Conservation (phyloP, 2,888 invertebrate species). For the Bedellia somnulentella region DNA sequence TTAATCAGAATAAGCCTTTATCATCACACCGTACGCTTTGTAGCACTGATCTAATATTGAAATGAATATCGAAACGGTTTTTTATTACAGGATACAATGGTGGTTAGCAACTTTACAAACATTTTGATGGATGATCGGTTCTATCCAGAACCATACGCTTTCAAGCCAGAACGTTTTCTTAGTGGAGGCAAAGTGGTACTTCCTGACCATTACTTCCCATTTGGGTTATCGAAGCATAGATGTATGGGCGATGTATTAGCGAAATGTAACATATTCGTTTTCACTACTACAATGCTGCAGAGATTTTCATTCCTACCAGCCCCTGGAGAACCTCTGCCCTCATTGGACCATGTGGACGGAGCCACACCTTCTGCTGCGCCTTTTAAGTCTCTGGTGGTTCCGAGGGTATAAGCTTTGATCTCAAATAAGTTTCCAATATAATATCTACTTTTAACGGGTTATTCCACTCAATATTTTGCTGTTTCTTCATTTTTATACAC, state of each 20-base stretch:
- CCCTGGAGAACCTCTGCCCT: conserved; percentile 66
- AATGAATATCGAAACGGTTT: no score
- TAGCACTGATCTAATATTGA: no score
- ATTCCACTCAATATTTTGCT: no score
- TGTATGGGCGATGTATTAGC: conserved; percentile 80
- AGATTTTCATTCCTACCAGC: conserved; percentile 68
- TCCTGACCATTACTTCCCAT: conserved; percentile 75
- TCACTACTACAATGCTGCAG: conserved; percentile 73
- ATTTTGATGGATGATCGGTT: conserved; percentile 68
- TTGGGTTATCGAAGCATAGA: conserved; percentile 76
- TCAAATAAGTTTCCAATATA: no score
- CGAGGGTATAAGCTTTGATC: conserved; percentile 37
- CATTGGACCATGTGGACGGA: conserved; percentile 71
- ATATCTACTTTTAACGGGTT: no score
- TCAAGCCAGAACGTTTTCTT: conserved; percentile 76
- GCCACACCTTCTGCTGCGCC: conserved; percentile 77
- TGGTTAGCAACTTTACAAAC: conserved; percentile 74
- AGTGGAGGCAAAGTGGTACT: conserved; percentile 60
- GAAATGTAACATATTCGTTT: conserved; percentile 77
- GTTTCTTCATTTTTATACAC: no score
- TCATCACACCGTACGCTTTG: no score
- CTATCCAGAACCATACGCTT: conserved; percentile 70
- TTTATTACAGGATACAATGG: conserved; percentile 70
- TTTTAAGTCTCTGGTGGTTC: conserved; percentile 66
- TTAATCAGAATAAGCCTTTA: no score